Conservation (phyloP, 1,140 invertebrate species). For the Ceratina japonica region DNA sequence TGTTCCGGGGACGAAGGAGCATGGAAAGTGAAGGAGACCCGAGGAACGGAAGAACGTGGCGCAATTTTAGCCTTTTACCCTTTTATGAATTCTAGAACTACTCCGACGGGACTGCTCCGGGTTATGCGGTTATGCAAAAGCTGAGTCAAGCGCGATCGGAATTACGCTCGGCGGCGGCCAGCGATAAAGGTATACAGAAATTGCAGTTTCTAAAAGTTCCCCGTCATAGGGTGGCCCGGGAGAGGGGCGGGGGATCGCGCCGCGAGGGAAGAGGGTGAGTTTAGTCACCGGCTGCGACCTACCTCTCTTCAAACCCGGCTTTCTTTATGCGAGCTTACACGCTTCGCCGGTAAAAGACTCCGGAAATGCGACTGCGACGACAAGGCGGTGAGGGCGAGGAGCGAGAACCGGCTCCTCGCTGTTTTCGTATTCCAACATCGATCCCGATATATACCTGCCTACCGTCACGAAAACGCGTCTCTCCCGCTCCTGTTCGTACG, state of each 20-base stretch:
- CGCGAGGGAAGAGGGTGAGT: not conserved
- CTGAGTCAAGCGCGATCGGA: slow-evolving; percentile 69
- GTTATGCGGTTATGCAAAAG: slow-evolving; percentile 66
- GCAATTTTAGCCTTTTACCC: slow-evolving; percentile 59
- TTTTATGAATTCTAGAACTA: slow-evolving; percentile 64
- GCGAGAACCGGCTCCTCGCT: slow-evolving; percentile 46
- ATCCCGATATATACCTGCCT: slow-evolving; percentile 43
- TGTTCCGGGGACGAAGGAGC: not conserved
- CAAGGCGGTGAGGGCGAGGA: slow-evolving; percentile 6
- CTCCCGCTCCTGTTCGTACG: not conserved
- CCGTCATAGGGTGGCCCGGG: not conserved
- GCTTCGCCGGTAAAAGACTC: slow-evolving; percentile 56
- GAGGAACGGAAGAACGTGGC: slow-evolving; percentile 17
- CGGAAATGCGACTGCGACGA: slow-evolving; percentile 56
- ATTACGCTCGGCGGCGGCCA: slow-evolving; percentile 61
- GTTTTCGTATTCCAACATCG: slow-evolving; percentile 65
- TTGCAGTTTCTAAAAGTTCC: slow-evolving; percentile 63
- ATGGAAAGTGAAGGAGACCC: slow-evolving; percentile 4
- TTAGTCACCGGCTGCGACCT: slow-evolving; percentile 45
- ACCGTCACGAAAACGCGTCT: not conserved
- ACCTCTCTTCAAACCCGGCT: slow-evolving; percentile 10
- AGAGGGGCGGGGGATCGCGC: not conserved
- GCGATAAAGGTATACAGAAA: slow-evolving; percentile 68
- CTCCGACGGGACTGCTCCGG: slow-evolving; percentile 51
- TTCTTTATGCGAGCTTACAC: slow-evolving; percentile 47